Conservation (phyloP, 2,113 vertebrate genomes). For the Platycercus adscitus region DNA sequence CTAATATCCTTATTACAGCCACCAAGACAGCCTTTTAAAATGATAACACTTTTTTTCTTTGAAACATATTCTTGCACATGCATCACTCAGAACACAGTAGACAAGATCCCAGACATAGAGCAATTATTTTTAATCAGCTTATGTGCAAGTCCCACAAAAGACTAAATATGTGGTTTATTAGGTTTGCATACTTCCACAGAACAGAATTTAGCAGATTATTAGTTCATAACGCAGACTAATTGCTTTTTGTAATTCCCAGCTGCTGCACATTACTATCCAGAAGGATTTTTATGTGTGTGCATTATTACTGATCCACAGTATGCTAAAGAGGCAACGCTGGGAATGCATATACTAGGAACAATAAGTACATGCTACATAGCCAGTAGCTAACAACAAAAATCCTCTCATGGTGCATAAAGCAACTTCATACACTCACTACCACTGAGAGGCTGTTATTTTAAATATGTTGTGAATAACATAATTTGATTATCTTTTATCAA, state of each 20-base stretch:
- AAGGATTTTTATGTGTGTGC: not conserved
- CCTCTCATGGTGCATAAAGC: not conserved
- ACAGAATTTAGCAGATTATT: not conserved
- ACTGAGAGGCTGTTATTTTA: not conserved
- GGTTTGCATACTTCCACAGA: not conserved
- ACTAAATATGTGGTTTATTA: not conserved
- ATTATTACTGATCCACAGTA: not conserved
- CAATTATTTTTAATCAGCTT: not conserved
- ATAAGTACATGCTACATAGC: not conserved
- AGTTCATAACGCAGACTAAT: not conserved
- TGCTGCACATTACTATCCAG: not conserved
- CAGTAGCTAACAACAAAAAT: not conserved
- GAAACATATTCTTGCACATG: not conserved
- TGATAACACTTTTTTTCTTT: not conserved
- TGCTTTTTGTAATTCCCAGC: not conserved
- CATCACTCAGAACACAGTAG: not conserved
- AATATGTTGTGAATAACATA: not conserved
- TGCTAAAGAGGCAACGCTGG: not conserved
- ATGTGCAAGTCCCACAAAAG: not conserved
- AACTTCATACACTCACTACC: not conserved
- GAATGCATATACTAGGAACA: fast-evolving
- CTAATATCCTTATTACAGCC: not conserved
- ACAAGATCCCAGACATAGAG: not conserved
- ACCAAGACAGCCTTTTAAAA: not conserved
- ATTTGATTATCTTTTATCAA: not conserved